These are phyloP conservation scores for Crocuta crocuta DNA, from an alignment of 2,113 vertebrate genomes.

Conservation along the genomic window DNA sequence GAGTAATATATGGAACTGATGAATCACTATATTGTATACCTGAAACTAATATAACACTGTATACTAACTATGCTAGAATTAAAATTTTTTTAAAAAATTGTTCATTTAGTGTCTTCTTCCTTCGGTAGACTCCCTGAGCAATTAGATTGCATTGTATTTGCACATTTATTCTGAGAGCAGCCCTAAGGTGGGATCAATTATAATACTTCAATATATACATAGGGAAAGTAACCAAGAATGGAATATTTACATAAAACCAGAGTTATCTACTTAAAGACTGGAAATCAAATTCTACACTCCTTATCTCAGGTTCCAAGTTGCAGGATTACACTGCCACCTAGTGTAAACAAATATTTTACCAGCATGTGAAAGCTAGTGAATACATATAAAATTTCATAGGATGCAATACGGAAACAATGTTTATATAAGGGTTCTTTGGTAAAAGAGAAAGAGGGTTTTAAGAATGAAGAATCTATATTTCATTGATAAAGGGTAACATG, in stretches of 20 bases:
- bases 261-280: not conserved
- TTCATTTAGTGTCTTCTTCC: conserved; percentile 6
- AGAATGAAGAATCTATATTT: not conserved
- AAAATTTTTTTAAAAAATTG: not conserved
- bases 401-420: not conserved
- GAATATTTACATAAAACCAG: conserved; percentile 58
- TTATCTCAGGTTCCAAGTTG: conserved; percentile 36
- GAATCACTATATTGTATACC: not conserved
- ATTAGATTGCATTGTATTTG: conserved; percentile 41
- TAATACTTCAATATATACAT: not conserved
- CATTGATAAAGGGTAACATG: not conserved
- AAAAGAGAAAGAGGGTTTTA: conserved; percentile 13
- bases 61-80: not conserved
- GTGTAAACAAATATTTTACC: conserved; percentile 27
- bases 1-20: not conserved
- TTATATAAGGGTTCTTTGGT: not conserved
- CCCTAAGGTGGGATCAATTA: conserved; percentile 29
- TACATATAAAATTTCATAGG: not conserved
- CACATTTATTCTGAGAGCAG: conserved; percentile 26
- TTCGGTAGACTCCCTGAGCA: conserved; percentile 36
- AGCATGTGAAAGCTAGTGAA: not conserved
- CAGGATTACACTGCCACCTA: conserved; percentile 77
- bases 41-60: not conserved
- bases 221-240: conserved; percentile 41
- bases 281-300: conserved; percentile 43